phyloP scores from a whole-genome alignment of 2,113 vertebrate species.

The Ictalurus punctatus region DNA sequence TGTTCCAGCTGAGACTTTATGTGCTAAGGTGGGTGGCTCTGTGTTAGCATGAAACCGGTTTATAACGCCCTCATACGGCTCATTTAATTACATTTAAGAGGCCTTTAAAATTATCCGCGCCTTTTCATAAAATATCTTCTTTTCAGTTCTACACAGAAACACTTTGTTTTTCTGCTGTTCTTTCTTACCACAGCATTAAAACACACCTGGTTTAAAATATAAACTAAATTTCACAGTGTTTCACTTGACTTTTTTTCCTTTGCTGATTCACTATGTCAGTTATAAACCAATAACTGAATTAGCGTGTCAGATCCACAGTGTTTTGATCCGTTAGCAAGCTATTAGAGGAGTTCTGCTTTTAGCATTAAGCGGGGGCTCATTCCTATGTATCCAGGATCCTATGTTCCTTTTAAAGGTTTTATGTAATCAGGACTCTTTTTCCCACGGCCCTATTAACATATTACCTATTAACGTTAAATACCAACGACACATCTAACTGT shows the following conservation, averaged over 20 bases:
- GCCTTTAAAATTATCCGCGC: conserved; percentile 1
- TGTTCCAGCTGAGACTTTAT: background rate
- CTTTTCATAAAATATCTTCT: conserved; percentile 5
- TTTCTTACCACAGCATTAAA: background rate
- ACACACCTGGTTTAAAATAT: background rate
- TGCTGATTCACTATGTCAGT: background rate
- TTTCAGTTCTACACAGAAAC: background rate
- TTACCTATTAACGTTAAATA: too few species aligned
- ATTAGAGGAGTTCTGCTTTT: background rate
- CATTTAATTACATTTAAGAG: conserved; percentile 26
- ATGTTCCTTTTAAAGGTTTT: too few species aligned
- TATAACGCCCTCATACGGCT: conserved; percentile 3
- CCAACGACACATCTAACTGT: too few species aligned
- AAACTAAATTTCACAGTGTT: background rate
- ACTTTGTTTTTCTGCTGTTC: background rate
- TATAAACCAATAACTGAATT: background rate
- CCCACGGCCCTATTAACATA: too few species aligned
- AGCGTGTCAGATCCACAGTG: background rate
- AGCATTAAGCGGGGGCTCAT: background rate
- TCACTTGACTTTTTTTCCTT: background rate
- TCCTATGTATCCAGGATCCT: too few species aligned
- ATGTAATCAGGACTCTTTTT: too few species aligned
- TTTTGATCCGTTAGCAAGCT: background rate
- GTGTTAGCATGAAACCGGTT: conserved; percentile 4
- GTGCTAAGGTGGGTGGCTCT: background rate